Base-by-base conservation (phyloP, 2,113 vertebrate genomes). In the Tetrax tetrax region DNA sequence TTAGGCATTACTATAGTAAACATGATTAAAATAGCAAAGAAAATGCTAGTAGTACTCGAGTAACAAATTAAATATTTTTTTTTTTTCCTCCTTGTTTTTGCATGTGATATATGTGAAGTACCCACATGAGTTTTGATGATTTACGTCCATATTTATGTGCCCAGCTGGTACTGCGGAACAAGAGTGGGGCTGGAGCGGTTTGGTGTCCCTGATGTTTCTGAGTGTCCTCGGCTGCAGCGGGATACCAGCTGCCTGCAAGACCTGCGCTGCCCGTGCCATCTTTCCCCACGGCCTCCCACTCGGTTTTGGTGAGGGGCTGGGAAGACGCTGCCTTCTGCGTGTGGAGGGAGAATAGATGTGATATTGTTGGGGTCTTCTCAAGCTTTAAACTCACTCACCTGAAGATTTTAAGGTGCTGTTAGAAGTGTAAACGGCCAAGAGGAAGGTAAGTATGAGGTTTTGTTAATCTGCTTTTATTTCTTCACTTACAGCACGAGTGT, bases 261-360 rank as follows among this genome's bases (percentile, higher is more conserved):
- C 54, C 50, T 16, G 31, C 10, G 2, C 38, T 35, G 12, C 37
- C 51, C 13, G 0, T 7, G 3, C 5, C 31, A 3, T 13, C 29
- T 64, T 75, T 74, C 66, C 43, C 18, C 14, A 4, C 19, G 28
- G 8, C 33, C 24, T 20, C 37, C 28, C 7, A 22, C 3, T 10
- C 0, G 5, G 13, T 50, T 51, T 37, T 0, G 7, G 12, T 1
- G 6, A 89, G 35, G 10, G 47, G 7, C 48, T 35, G 59, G 33
- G 38, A 38, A 51, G 35, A 20, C 6, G 1, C 14, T 23, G n/a
- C 45, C 37, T 45, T 43, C 41, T 27, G 21, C 37, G 27, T 25
- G 19, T 6, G 4, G 4, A 13, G 10, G 16, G 9, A 25, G 35
- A 57, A 20, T 5, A 18, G 38, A 5, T 10, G 21, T 12, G n/a